A percentile compares a stretch with the other conserved stretches of the same genome.
These are phyloP conservation scores for Busseola fusca DNA, from an alignment of 2,888 invertebrate species.

Conservation along the genomic window DNA sequence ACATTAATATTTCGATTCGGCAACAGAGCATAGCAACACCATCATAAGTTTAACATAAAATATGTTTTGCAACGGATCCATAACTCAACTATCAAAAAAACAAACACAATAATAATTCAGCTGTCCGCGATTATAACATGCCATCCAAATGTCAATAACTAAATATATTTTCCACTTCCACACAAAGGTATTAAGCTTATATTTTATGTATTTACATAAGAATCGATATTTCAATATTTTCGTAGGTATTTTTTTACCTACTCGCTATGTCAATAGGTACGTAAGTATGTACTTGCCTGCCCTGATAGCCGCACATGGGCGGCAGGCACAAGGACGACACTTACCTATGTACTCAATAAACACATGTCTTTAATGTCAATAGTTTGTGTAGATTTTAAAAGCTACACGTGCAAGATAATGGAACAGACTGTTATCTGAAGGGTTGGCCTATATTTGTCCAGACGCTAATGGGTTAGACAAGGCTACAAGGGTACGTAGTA, in stretches of 20 bases:
- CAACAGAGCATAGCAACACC: constrained; percentile 21
- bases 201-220: constrained; percentile 28
- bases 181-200: constrained; percentile 19
- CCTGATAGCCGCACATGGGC: background rate
- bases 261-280: constrained; percentile 10
- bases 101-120: constrained; percentile 44
- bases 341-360: constrained; percentile 28
- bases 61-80: constrained; percentile 18
- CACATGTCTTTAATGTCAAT: constrained; percentile 45
- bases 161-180: constrained; percentile 13
- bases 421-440: constrained; percentile 10
- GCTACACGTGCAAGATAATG: constrained; percentile 45
- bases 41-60: constrained; percentile 3
- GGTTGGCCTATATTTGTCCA: constrained; percentile 40
- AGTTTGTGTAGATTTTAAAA: constrained; percentile 34
- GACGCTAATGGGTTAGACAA: constrained; percentile 32
- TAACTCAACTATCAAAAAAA: constrained; percentile 26
- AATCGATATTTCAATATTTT: constrained; percentile 16
- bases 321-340: constrained; percentile 38
- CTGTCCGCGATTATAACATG: constrained; percentile 36
- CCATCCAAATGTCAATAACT: constrained; percentile 43
- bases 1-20: background rate
- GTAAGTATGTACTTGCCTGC: constrained; percentile 1
- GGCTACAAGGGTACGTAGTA: too few species aligned
- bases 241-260: constrained; percentile 12